Evolutionary conservation across 1,140 invertebrate species (phyloP).

Genomic region (Drosophila asahinai): DNA sequence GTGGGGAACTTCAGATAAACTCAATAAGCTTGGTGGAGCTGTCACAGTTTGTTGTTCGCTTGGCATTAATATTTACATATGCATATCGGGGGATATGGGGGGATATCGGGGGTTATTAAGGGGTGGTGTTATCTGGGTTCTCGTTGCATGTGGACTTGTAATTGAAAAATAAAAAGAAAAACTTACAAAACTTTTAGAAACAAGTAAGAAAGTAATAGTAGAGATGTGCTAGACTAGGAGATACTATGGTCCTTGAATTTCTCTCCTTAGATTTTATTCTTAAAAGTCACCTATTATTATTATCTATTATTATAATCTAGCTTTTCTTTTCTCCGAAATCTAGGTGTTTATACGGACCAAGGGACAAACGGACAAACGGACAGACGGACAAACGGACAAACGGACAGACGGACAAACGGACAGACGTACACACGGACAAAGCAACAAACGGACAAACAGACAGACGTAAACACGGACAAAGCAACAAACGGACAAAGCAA

Average conservation of each 20-base stretch:
- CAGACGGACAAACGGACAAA: too few relatives aligned
- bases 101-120: not conserved
- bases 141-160: constrained; percentile 29
- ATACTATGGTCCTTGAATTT: not conserved
- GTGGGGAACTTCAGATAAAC: constrained; percentile 40
- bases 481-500: too few relatives aligned
- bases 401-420: too few relatives aligned
- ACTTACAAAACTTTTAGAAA: not conserved
- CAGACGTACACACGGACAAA: too few relatives aligned
- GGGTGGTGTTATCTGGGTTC: constrained; percentile 15
- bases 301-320: too few relatives aligned
- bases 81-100: constrained; percentile 4
- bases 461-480: too few relatives aligned
- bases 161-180: constrained; percentile 18
- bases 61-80: constrained; percentile 10
- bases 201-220: not conserved
- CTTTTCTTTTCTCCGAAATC: too few relatives aligned
- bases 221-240: not conserved
- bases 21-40: constrained; percentile 23
- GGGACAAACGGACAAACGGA: too few relatives aligned
- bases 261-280: too few relatives aligned
- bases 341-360: too few relatives aligned
- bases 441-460: too few relatives aligned
- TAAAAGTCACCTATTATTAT: too few relatives aligned
- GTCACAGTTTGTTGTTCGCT: constrained; percentile 12